phyloP scores from a whole-genome alignment of 2,797 vertebrate genomes.

The Neolamprologus multifasciatus region DNA sequence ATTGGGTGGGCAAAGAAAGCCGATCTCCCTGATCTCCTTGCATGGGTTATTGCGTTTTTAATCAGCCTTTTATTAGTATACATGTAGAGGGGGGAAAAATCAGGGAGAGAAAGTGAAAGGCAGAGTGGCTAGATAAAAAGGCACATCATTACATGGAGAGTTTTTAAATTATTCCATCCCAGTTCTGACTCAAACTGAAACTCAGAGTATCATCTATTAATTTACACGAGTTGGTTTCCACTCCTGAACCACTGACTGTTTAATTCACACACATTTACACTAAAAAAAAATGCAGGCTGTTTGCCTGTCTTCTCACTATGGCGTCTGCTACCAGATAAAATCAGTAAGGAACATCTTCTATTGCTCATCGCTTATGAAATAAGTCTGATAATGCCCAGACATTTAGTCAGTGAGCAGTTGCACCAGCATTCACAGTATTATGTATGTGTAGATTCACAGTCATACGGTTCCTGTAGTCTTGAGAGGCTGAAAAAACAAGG shows the following conservation, averaged over 20 bases:
- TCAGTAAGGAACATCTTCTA: background rate
- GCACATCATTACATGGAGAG: background rate
- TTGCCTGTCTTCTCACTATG: background rate
- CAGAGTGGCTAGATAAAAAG: background rate
- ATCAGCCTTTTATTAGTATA: background rate
- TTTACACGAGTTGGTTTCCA: background rate
- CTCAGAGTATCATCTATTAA: background rate
- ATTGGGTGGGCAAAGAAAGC: background rate
- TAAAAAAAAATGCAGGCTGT: background rate
- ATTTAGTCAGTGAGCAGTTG: background rate
- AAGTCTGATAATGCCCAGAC: background rate
- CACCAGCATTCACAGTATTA: background rate
- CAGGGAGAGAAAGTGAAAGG: background rate
- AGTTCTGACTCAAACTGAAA: background rate
- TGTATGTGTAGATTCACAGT: background rate
- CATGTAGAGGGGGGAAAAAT: rapidly evolving
- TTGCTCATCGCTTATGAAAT: background rate
- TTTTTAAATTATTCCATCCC: background rate
- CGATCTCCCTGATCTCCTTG: background rate
- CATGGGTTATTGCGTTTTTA: background rate
- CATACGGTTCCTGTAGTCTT: background rate
- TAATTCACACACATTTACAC: background rate
- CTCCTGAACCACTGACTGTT: background rate
- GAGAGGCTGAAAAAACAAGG: background rate
- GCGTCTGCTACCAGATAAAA: background rate